A percentile compares a stretch with the other conserved stretches of the same genome.
Evolutionary conservation across 2,113 vertebrate genomes (phyloP).

Genomic region (Pipa parva): DNA sequence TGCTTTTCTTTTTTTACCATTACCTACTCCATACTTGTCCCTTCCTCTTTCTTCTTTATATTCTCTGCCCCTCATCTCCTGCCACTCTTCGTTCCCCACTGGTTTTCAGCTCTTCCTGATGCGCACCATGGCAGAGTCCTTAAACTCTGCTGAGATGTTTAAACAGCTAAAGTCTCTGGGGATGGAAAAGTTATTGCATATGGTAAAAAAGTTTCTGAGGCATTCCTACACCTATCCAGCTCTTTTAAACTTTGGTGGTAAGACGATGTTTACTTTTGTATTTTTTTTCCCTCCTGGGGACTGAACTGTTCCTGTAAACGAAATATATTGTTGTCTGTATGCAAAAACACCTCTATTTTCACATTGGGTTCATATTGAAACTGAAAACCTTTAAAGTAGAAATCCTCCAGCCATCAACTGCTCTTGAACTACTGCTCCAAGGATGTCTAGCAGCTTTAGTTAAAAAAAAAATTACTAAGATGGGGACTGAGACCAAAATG

Average conservation of each 20-base stretch:
- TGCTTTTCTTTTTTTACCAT: slow-evolving; percentile 59
- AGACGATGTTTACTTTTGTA: slow-evolving; percentile 63
- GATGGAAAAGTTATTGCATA: slow-evolving; percentile 76
- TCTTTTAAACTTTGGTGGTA: slow-evolving; percentile 80
- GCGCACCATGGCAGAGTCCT: slow-evolving; percentile 79
- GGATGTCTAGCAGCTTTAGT: too few species aligned
- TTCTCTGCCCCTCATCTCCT: not conserved
- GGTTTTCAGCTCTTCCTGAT: slow-evolving; percentile 78
- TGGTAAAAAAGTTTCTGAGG: slow-evolving; percentile 79
- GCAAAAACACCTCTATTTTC: too few species aligned
- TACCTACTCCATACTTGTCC: slow-evolving; percentile 54
- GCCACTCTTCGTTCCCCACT: slow-evolving; percentile 62
- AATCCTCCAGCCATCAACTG: too few species aligned
- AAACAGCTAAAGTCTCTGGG: slow-evolving; percentile 77
- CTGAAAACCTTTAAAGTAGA: too few species aligned
- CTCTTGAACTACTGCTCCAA: too few species aligned
- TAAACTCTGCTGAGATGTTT: slow-evolving; percentile 74
- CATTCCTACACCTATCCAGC: slow-evolving; percentile 74
- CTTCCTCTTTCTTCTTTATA: slow-evolving; percentile 11
- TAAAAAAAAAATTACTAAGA: too few species aligned
- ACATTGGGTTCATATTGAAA: too few species aligned
- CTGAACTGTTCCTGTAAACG: slow-evolving; percentile 49
- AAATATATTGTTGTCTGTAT: too few species aligned
- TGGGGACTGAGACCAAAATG: too few species aligned
- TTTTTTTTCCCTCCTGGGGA: slow-evolving; percentile 46